phyloP scores from a whole-genome alignment of 2,113 vertebrate genomes.

The Leptobrachium leishanense region DNA sequence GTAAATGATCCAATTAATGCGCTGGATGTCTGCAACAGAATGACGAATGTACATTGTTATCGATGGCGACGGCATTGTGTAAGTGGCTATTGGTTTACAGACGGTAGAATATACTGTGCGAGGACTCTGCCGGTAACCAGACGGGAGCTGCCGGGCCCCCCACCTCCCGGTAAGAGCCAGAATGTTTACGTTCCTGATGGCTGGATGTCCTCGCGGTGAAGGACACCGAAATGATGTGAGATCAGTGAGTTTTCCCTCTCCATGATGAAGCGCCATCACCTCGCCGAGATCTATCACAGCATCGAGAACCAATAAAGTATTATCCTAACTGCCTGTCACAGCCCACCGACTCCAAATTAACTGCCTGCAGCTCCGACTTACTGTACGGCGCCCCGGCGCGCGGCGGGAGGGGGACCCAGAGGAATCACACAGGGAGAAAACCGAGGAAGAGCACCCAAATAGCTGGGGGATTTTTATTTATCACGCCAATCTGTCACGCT shows the following conservation, averaged over 20 bases:
- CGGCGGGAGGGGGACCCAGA: background rate
- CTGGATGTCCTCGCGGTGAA: conserved; percentile 51
- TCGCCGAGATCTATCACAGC: conserved; percentile 67
- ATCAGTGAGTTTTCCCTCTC: conserved; percentile 51
- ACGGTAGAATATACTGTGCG: too few relatives aligned
- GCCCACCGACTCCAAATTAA: conserved; percentile 81
- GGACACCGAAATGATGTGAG: conserved; percentile 57
- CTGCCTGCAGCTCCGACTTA: conserved; percentile 76
- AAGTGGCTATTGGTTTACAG: too few relatives aligned
- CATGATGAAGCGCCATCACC: conserved; percentile 50
- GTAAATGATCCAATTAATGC: too few relatives aligned
- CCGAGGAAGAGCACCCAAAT: too few relatives aligned
- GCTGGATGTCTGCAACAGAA: too few relatives aligned
- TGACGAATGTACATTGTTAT: too few relatives aligned
- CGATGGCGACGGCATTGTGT: too few relatives aligned
- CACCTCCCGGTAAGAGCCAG: background rate
- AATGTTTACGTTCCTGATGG: conserved; percentile 31
- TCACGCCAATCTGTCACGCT: too few relatives aligned
- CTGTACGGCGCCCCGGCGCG: conserved; percentile 33
- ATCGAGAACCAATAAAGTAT: conserved; percentile 87
- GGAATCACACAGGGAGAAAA: background rate
- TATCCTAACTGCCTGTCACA: conserved; percentile 84
- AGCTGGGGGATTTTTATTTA: too few relatives aligned
- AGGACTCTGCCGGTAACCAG: too few relatives aligned
- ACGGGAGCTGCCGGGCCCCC: too few relatives aligned